Evolutionary conservation across 2,888 invertebrate species (phyloP).

Genomic region (Cheiracanthium punctorium): DNA sequence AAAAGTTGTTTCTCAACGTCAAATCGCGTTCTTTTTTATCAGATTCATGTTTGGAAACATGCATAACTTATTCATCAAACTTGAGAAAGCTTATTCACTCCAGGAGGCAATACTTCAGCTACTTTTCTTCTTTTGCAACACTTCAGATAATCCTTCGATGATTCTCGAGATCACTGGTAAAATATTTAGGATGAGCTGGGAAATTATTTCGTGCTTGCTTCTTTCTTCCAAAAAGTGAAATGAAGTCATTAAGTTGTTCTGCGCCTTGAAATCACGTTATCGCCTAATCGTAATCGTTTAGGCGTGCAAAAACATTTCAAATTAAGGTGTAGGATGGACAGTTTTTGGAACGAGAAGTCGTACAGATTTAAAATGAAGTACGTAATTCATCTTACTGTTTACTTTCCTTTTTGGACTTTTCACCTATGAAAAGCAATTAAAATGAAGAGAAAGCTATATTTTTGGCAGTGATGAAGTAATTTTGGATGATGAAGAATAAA

Average conservation of each 20-base stretch:
- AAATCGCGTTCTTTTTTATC: too few species aligned
- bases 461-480: too few species aligned
- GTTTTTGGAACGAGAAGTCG: background rate
- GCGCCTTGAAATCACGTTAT: constrained; percentile 61
- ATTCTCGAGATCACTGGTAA: constrained; percentile 32
- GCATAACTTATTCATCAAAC: constrained; percentile 42
- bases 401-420: too few species aligned
- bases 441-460: too few species aligned
- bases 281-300: constrained; percentile 60
- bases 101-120: constrained; percentile 37
- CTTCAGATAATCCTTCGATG: constrained; percentile 35
- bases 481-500: too few species aligned
- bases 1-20: too few species aligned
- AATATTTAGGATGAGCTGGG: constrained; percentile 31
- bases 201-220: constrained; percentile 43
- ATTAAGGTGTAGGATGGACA: constrained; percentile 6
- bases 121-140: background rate
- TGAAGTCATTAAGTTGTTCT: constrained; percentile 65
- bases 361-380: too few species aligned
- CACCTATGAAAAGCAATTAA: too few species aligned
- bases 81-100: background rate
- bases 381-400: too few species aligned
- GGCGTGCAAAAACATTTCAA: constrained; percentile 54
- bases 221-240: constrained; percentile 30
- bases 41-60: constrained; percentile 37